A percentile compares a stretch with the other conserved stretches of the same genome.
These are phyloP conservation scores for Drosophila neotestacea DNA, from an alignment of 2,888 invertebrate genomes.

Conservation along the genomic window DNA sequence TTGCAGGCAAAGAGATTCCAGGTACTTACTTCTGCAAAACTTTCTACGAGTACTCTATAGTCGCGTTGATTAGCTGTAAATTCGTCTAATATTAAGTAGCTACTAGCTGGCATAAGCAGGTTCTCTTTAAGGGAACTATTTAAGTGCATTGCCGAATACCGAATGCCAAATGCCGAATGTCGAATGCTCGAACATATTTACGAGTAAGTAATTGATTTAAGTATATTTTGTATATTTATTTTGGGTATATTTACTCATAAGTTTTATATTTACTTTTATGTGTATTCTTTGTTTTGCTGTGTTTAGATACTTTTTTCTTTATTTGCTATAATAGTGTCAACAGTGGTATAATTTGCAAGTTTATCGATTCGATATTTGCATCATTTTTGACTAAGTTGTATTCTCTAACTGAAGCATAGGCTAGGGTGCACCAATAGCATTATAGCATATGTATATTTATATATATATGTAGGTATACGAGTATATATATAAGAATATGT, in stretches of 20 bases:
- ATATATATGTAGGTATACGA: conserved; percentile 49
- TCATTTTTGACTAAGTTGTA: conserved; percentile 40
- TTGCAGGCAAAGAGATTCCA: conserved; percentile 13
- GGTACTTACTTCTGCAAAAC: conserved; percentile 34
- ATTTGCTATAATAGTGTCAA: conserved; percentile 64
- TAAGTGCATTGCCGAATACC: conserved; percentile 11
- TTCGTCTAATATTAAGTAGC: conserved; percentile 74
- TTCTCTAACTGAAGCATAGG: conserved; percentile 72
- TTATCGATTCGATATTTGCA: conserved; percentile 48
- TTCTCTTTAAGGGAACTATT: conserved; percentile 27
- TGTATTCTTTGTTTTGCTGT: conserved; percentile 46
- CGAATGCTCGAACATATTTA: conserved; percentile 35
- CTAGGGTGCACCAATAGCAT: conserved; percentile 63
- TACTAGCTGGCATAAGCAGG: conserved; percentile 69
- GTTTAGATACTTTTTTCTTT: conserved; percentile 37
- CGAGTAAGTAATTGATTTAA: conserved; percentile 55
- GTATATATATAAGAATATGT: conserved; percentile 42
- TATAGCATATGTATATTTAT: conserved; percentile 45
- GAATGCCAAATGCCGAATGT: conserved; percentile 2
- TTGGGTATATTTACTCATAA: conserved; percentile 33
- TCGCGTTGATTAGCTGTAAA: conserved; percentile 56
- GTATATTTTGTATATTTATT: conserved; percentile 45
- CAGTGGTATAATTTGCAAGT: conserved; percentile 69
- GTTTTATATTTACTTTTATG: conserved; percentile 20
- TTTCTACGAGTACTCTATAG: conserved; percentile 32